These are phyloP conservation scores for Peromyscus aztecus DNA, from an alignment of 2,797 vertebrate species.

Conservation along the genomic window DNA sequence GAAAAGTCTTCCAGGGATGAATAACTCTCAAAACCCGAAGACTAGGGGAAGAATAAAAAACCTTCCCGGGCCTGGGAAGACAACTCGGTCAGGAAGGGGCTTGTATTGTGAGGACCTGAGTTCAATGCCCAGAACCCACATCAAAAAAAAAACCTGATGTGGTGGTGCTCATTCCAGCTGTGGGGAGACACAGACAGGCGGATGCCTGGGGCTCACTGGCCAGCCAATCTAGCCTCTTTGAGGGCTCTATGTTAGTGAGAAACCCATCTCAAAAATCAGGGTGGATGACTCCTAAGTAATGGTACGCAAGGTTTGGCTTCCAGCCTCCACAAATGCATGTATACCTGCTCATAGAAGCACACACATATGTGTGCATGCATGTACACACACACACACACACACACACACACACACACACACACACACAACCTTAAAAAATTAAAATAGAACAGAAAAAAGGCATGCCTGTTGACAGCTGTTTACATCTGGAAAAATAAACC, in stretches of 20 bases:
- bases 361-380: background rate
- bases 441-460: slow-evolving; percentile 14
- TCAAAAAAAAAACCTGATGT: background rate
- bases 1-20: slow-evolving; percentile 24
- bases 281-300: too few species aligned
- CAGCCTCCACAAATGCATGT: background rate
- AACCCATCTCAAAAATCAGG: background rate
- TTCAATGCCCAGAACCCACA: background rate
- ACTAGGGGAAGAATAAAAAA: background rate
- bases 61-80: background rate
- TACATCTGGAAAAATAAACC: slow-evolving; percentile 57
- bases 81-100: background rate
- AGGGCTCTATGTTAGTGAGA: background rate
- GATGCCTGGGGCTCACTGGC: background rate
- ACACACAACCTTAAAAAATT: background rate
- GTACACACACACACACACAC: background rate
- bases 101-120: background rate
- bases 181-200: background rate
- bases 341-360: background rate
- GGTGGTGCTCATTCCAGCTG: background rate
- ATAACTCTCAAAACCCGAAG: slow-evolving; percentile 28
- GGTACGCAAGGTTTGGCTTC: background rate
- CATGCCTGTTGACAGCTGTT: background rate
- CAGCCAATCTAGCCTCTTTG: too few species aligned
- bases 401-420: background rate